Conservation (phyloP, 2,797 vertebrate genomes). For the Onychomys arenicola region DNA sequence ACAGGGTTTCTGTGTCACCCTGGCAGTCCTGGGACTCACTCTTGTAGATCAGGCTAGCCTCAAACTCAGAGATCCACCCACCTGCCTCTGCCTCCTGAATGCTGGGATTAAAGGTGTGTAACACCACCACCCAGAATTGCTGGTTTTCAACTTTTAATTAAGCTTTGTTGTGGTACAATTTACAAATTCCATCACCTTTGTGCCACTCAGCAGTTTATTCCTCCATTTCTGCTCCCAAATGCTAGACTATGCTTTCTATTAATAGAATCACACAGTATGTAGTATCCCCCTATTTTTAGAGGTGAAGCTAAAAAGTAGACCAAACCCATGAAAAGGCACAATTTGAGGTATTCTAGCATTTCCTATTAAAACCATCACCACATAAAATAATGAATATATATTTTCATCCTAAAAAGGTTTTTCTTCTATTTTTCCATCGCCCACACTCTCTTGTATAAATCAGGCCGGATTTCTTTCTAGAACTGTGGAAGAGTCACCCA, state of each 20-base stretch:
- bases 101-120: too few relatives aligned
- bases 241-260: neutral
- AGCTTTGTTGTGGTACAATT: neutral
- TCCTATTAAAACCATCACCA: neutral
- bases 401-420: neutral
- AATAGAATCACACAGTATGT: neutral
- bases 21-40: too few relatives aligned
- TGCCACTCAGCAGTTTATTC: too few relatives aligned
- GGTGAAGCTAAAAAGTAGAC: neutral
- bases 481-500: neutral
- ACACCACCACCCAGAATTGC: too few relatives aligned
- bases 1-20: too few relatives aligned
- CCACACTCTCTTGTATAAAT: neutral
- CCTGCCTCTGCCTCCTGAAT: too few relatives aligned
- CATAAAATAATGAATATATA: neutral
- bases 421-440: neutral
- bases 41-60: too few relatives aligned
- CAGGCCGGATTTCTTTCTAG: neutral
- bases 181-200: neutral
- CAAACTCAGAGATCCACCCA: too few relatives aligned
- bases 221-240: neutral
- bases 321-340: neutral
- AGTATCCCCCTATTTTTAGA: neutral
- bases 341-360: neutral
- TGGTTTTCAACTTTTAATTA: neutral